Percentiles rank a stretch among this genome's conserved stretches.
These are phyloP conservation scores for Caenorhabditis sp. DNA, from an alignment of 2,888 invertebrate species.

Conservation along the genomic window DNA sequence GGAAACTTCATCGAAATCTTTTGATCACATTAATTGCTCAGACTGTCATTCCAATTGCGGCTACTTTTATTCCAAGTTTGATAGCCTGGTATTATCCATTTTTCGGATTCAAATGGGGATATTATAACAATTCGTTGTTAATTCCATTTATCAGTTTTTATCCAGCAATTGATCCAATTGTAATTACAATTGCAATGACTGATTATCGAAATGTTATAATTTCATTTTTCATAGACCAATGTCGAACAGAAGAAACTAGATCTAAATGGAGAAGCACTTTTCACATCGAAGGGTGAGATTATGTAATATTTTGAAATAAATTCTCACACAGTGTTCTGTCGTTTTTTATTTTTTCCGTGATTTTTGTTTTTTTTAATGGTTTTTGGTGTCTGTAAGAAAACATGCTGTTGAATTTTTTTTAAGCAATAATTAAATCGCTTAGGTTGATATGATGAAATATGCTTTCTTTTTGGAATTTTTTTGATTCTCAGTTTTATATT, in stretches of 20 bases:
- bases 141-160: slow-evolving; percentile 19
- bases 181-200: slow-evolving; percentile 4
- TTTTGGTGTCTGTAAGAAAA: too few species aligned
- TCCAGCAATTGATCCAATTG: slow-evolving; percentile 18
- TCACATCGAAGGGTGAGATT: neutral
- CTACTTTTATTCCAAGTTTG: slow-evolving; percentile 16
- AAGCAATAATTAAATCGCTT: too few species aligned
- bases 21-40: slow-evolving; percentile 12
- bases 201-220: slow-evolving; percentile 6
- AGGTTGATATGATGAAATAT: too few species aligned
- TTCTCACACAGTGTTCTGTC: too few species aligned
- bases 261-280: neutral
- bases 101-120: neutral
- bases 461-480: too few species aligned
- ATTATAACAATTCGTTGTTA: neutral
- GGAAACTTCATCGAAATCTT: slow-evolving; percentile 7
- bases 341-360: too few species aligned
- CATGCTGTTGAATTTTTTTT: too few species aligned
- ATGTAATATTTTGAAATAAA: too few species aligned
- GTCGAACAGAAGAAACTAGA: neutral
- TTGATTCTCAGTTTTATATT: too few species aligned
- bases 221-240: neutral
- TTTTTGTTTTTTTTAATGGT: too few species aligned
- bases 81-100: slow-evolving; percentile 14
- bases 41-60: slow-evolving; percentile 8